These are phyloP conservation scores for Drosophila repletoides DNA, from an alignment of 1,140 invertebrate genomes.

Conservation along the genomic window DNA sequence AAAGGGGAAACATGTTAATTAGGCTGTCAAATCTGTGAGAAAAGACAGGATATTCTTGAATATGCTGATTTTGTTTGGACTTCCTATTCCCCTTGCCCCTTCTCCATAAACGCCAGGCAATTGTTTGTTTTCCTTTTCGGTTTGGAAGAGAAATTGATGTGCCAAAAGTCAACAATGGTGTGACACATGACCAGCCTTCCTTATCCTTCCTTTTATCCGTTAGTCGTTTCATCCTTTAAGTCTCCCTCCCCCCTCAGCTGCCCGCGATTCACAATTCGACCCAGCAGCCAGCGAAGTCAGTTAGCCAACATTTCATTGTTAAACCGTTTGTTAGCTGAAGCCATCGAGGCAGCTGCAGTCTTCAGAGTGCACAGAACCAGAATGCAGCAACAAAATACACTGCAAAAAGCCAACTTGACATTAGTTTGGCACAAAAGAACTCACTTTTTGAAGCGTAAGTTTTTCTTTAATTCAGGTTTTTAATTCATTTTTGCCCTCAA, in stretches of 20 bases:
- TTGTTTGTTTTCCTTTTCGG: constrained; percentile 6
- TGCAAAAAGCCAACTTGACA: too few species aligned
- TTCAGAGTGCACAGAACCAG: not conserved
- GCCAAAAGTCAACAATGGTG: constrained; percentile 31
- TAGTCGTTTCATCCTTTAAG: too few species aligned
- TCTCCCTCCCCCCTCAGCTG: not conserved
- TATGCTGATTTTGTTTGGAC: constrained; percentile 16
- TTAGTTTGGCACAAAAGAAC: too few species aligned
- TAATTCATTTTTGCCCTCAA: too few species aligned
- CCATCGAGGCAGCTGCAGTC: not conserved
- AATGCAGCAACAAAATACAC: constrained; percentile 7
- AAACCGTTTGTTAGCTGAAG: constrained; percentile 25
- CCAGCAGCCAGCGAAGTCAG: not conserved
- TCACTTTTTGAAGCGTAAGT: not conserved
- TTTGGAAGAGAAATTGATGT: constrained; percentile 30
- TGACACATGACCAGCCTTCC: constrained; percentile 31
- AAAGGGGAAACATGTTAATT: constrained; percentile 44
- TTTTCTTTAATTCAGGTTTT: not conserved
- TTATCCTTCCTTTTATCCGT: too few species aligned
- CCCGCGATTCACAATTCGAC: not conserved
- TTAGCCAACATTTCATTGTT: constrained; percentile 22
- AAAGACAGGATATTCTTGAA: not conserved
- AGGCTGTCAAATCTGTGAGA: constrained; percentile 26
- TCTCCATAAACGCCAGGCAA: not conserved
- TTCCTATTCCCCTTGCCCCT: not conserved